A percentile compares a stretch with the other conserved stretches of the same genome.
Evolutionary conservation across 2,888 invertebrate species (phyloP).

Genomic region (Phasia obesa): DNA sequence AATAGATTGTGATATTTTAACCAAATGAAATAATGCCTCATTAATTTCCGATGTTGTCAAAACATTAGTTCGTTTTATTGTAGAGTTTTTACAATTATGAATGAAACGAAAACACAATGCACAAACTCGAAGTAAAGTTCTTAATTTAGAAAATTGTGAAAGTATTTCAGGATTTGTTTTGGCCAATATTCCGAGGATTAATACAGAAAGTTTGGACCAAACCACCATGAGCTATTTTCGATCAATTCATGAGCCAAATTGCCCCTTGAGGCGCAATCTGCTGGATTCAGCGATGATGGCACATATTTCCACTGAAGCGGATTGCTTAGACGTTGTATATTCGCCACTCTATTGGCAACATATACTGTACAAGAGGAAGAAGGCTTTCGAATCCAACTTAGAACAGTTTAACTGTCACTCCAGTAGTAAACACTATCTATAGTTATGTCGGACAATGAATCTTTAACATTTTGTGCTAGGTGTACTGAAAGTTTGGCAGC

Average conservation of each 20-base stretch:
- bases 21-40: neutral
- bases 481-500: slow-evolving; percentile 35
- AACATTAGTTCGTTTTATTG: no score
- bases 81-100: neutral
- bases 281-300: slow-evolving; percentile 35
- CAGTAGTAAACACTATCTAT: slow-evolving; percentile 28
- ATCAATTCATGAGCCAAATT: slow-evolving; percentile 8
- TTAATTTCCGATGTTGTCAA: no score
- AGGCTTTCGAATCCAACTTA: slow-evolving; percentile 46
- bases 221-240: slow-evolving; percentile 38
- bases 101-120: no score
- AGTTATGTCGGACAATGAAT: slow-evolving; percentile 5
- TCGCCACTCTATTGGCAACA: slow-evolving; percentile 18
- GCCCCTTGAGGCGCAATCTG: slow-evolving; percentile 40
- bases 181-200: slow-evolving; percentile 19
- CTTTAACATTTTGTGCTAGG: slow-evolving; percentile 3
- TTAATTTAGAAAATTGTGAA: neutral
- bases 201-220: slow-evolving; percentile 30
- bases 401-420: slow-evolving; percentile 31
- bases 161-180: neutral
- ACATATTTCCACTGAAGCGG: no score
- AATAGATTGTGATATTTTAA: slow-evolving; percentile 33
- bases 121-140: no score
- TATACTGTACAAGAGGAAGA: slow-evolving; percentile 21
- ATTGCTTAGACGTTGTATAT: slow-evolving; percentile 23